These are phyloP conservation scores for Polymixis lichenea DNA, from an alignment of 2,888 invertebrate species.

Conservation along the genomic window DNA sequence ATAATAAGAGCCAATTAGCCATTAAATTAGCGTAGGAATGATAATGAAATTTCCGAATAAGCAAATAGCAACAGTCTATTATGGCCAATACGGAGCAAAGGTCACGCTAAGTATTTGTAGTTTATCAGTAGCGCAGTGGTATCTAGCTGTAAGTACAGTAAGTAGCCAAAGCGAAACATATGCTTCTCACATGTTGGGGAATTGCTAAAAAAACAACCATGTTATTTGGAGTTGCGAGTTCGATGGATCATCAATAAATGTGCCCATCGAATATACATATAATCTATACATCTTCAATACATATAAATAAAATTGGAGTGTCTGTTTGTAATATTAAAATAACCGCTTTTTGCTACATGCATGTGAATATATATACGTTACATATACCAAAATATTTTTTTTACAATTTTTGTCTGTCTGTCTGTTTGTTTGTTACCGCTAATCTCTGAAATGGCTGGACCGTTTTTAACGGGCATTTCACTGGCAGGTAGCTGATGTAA, in stretches of 20 bases:
- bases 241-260: slow-evolving; percentile 3
- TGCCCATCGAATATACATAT: neutral
- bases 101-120: slow-evolving; percentile 63
- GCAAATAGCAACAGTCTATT: slow-evolving; percentile 68
- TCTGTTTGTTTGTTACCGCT: no score
- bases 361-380: no score
- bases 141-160: slow-evolving; percentile 52
- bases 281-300: no score
- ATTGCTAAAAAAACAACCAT: slow-evolving; percentile 32
- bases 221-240: neutral
- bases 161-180: slow-evolving; percentile 49
- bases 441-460: no score
- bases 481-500: no score
- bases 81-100: slow-evolving; percentile 65
- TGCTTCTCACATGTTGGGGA: slow-evolving; percentile 48
- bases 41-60: slow-evolving; percentile 68
- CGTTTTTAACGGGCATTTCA: no score
- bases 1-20: slow-evolving; percentile 66
- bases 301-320: no score
- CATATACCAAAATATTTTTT: no score
- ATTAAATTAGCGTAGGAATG: slow-evolving; percentile 67
- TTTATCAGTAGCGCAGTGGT: slow-evolving; percentile 59
- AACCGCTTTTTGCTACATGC: no score
- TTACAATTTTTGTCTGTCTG: no score
- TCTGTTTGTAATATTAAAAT: no score